Conservation (phyloP, 1,140 invertebrate genomes). For the Cotesia chilonis region DNA sequence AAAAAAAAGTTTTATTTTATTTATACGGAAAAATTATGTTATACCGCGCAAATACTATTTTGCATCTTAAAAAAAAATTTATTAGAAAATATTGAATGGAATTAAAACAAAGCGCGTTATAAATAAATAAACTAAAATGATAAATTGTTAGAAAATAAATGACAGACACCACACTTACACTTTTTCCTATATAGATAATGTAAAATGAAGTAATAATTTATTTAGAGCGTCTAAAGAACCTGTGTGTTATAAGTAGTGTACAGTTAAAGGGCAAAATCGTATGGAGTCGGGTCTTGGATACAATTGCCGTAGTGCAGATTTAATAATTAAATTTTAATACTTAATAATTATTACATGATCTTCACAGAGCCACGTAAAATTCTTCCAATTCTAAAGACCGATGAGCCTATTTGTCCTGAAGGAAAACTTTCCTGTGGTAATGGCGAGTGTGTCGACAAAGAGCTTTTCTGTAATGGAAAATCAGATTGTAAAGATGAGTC, state of each 20-base stretch:
- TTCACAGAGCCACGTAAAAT: constrained; percentile 86
- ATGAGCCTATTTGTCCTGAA: constrained; percentile 88
- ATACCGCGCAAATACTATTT: too few relatives aligned
- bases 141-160: neutral
- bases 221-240: constrained; percentile 10
- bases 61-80: constrained; percentile 6
- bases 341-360: constrained; percentile 30
- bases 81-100: neutral
- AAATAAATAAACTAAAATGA: constrained; percentile 13
- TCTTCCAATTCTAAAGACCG: constrained; percentile 87
- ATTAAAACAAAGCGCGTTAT: constrained; percentile 43
- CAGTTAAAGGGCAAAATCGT: constrained; percentile 37
- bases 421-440: constrained; percentile 89
- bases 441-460: constrained; percentile 89
- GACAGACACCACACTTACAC: neutral
- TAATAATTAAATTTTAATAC: constrained; percentile 8
- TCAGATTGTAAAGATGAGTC: constrained; percentile 92
- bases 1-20: too few relatives aligned
- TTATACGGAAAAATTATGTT: too few relatives aligned
- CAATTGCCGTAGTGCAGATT: constrained; percentile 13
- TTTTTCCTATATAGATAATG: constrained; percentile 7
- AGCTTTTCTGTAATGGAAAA: constrained; percentile 92
- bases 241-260: constrained; percentile 31
- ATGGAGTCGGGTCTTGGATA: constrained; percentile 44
- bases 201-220: constrained; percentile 10